Evolutionary conservation across 2,797 vertebrate species (phyloP), one percentile per base, ranked within the genome.

Genomic region (Ceryle rudis): DNA sequence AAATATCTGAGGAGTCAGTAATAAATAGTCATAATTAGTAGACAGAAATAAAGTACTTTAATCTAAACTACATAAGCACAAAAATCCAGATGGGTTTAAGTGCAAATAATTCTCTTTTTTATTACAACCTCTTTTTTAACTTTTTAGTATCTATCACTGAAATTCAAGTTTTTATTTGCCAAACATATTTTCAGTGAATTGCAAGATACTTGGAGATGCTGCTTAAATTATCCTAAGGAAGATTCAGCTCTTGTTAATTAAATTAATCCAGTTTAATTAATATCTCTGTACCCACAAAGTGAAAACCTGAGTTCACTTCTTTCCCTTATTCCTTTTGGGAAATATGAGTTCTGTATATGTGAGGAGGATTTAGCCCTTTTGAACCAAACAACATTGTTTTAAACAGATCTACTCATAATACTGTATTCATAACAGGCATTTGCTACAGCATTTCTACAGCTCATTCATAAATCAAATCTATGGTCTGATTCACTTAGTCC

Each of bases 21-120:
- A 96, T 95, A 98, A 98, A 95, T 96, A 90, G 64, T 66, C 69
- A 55, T 95, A 96, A 98, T 98, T 97, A 95, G 89, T 67, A 70
- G 88, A 21, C 64, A 60, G 65, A 90, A 92, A 94, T 87, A 91
- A 85, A 85, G 82, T 81, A 54, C 52, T 90, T 86, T 87, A 90
- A 95, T 89, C 29, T 95, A 58, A 97, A 94, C 61, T 93, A 79
- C 84, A 82, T 3, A 46, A 97, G 86, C 54, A 69, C 67, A 94
- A 95, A 64, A 95, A 95, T 3, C 14, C 83, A 96, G 69, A 91
- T 23, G 93, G 95, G 81, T 62, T 93, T 86, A 81, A 96, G 87
- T 74, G 81, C 75, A 95, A 97, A 97, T 95, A 96, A 95, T 96
- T 97, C 67, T 75, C 39, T 70, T 81, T 91, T 81, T 89, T 70